Percentiles rank a stretch among this genome's conserved stretches.
Evolutionary conservation across 2,113 vertebrate genomes (phyloP).

Genomic region (Indicator maculatus): DNA sequence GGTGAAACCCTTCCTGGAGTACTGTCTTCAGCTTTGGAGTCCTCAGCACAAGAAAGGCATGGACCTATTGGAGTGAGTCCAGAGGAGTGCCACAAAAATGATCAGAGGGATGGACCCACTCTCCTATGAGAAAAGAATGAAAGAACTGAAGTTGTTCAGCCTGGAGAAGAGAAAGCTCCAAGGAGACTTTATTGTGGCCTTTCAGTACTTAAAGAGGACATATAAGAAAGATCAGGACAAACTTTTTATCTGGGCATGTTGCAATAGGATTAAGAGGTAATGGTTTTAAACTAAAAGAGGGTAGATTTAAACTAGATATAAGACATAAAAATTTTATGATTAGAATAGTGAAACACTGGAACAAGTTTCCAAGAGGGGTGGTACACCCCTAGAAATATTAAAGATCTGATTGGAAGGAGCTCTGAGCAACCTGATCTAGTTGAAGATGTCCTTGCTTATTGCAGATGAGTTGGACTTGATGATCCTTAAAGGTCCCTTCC

Average conservation of each 20-base stretch:
- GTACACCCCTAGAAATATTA: not conserved
- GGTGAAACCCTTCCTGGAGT: not conserved
- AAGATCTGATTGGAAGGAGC: not conserved
- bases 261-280: not conserved
- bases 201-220: not conserved
- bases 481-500: not conserved
- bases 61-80: not conserved
- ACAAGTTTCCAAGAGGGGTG: not conserved
- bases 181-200: not conserved
- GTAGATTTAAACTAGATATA: not conserved
- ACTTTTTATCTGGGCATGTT: not conserved
- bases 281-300: not conserved
- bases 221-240: not conserved
- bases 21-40: not conserved
- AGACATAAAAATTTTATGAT: accelerated
- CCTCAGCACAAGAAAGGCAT: not conserved
- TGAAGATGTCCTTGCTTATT: not conserved
- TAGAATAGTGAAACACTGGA: not conserved
- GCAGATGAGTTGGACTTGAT: not conserved
- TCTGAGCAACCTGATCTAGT: not conserved
- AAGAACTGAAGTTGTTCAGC: not conserved
- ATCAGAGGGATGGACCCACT: not conserved
- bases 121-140: not conserved
- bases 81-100: not conserved
- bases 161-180: not conserved